Evolutionary conservation across 2,113 vertebrate species (phyloP).

Genomic region (Malurus alboscapulatus): DNA sequence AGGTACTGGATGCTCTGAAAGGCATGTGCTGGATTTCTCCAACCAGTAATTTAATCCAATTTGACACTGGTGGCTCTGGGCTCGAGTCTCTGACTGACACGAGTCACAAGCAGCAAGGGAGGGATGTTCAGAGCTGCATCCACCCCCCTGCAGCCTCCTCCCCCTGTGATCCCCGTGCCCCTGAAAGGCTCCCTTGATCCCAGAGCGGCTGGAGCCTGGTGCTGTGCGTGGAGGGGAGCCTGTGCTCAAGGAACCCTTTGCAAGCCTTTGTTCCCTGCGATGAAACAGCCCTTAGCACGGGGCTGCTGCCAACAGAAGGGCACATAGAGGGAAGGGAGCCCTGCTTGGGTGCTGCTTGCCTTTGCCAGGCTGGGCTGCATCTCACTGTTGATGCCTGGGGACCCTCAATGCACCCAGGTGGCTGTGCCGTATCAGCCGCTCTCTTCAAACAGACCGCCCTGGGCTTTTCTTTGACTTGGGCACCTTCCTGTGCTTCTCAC

Average conservation of each 20-base stretch:
- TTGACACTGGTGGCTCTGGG: not conserved
- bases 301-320: not conserved
- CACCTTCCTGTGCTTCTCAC: not conserved
- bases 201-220: not conserved
- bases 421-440: not conserved
- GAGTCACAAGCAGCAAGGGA: not conserved
- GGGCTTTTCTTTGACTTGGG: not conserved
- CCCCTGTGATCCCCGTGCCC: rapidly evolving
- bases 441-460: not conserved
- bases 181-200: not conserved
- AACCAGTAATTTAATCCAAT: not conserved
- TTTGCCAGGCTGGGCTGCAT: not conserved
- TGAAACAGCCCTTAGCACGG: not conserved
- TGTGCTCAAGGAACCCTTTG: not conserved
- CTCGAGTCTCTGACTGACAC: rapidly evolving
- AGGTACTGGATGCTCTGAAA: not conserved
- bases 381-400: not conserved
- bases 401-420: not conserved
- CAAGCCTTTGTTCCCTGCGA: not conserved
- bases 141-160: not conserved
- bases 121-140: not conserved
- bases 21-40: not conserved
- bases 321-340: not conserved
- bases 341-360: not conserved
- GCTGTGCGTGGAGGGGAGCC: not conserved